A percentile compares a stretch with the other conserved stretches of the same genome.
Evolutionary conservation across 2,888 invertebrate species (phyloP).

Genomic region (Ditylenchus weischeri): DNA sequence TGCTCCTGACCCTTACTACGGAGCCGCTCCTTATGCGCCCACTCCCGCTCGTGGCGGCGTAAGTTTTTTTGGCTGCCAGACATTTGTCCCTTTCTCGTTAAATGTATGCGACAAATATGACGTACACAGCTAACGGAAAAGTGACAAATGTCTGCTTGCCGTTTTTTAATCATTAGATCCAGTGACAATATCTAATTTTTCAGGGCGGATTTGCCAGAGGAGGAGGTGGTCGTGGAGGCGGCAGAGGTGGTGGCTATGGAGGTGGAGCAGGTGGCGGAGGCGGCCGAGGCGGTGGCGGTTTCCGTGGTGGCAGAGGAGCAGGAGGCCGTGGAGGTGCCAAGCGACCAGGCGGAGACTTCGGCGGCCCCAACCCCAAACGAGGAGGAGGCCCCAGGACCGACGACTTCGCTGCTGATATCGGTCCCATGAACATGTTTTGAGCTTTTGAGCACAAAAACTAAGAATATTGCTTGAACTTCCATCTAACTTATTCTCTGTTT

Average conservation of each 20-base stretch:
- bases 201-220: constrained; percentile 21
- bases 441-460: not conserved
- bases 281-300: constrained; percentile 22
- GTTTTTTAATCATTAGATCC: no score
- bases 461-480: no score
- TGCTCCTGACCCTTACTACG: constrained; percentile 23
- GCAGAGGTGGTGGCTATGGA: constrained; percentile 24
- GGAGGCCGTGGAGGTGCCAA: constrained; percentile 44
- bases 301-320: constrained; percentile 26
- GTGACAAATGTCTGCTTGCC: no score
- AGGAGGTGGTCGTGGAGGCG: constrained; percentile 21
- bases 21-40: constrained; percentile 14
- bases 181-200: not conserved
- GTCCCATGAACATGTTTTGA: constrained; percentile 29
- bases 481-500: no score
- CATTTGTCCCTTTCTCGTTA: no score
- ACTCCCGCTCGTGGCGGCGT: constrained; percentile 19
- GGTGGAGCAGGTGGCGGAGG: constrained; percentile 24
- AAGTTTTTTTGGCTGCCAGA: constrained; percentile 10
- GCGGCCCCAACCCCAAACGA: constrained; percentile 53
- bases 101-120: no score
- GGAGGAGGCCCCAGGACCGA: constrained; percentile 36
- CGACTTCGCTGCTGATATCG: constrained; percentile 47
- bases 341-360: constrained; percentile 45
- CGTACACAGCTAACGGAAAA: no score